Evolutionary conservation across 2,888 invertebrate genomes (phyloP).

Genomic region (Epinotia bilunana): DNA sequence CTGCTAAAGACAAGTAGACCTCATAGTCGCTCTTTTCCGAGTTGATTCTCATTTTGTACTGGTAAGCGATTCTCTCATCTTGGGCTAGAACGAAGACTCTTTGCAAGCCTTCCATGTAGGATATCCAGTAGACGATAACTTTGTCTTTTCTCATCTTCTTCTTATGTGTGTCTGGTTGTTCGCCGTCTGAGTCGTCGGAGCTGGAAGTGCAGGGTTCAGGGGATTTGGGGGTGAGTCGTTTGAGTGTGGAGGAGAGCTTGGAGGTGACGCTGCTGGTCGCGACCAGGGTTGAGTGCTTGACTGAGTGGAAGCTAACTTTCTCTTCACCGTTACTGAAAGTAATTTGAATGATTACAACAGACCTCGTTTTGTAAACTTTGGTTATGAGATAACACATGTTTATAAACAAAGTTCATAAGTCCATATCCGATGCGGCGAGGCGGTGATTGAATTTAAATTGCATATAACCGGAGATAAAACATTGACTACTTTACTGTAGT

Average conservation of each 20-base stretch:
- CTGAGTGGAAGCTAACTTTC: conserved; percentile 88
- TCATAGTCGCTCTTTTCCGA: conserved; percentile 88
- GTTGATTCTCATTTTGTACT: conserved; percentile 84
- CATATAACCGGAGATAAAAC: too few species aligned
- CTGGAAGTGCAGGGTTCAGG: conserved; percentile 84
- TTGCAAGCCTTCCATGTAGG: conserved; percentile 90
- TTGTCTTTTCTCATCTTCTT: conserved; percentile 90
- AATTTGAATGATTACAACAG: conserved; percentile 1
- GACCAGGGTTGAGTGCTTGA: conserved; percentile 82
- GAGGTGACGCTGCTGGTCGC: conserved; percentile 80
- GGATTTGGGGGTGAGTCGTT: conserved; percentile 80
- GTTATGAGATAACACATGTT: too few species aligned
- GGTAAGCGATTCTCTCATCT: conserved; percentile 88
- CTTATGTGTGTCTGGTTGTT: conserved; percentile 77
- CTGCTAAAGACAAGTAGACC: conserved; percentile 87
- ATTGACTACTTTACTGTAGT: too few species aligned
- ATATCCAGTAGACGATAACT: conserved; percentile 91
- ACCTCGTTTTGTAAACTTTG: neutral
- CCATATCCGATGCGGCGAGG: too few species aligned
- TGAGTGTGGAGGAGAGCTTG: conserved; percentile 82
- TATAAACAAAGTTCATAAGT: too few species aligned
- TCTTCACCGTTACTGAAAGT: conserved; percentile 86
- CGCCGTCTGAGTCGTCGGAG: conserved; percentile 85
- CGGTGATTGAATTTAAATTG: too few species aligned
- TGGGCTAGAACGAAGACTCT: conserved; percentile 90